Conservation (phyloP, 1,140 invertebrate species). For the Nymphalis io region DNA sequence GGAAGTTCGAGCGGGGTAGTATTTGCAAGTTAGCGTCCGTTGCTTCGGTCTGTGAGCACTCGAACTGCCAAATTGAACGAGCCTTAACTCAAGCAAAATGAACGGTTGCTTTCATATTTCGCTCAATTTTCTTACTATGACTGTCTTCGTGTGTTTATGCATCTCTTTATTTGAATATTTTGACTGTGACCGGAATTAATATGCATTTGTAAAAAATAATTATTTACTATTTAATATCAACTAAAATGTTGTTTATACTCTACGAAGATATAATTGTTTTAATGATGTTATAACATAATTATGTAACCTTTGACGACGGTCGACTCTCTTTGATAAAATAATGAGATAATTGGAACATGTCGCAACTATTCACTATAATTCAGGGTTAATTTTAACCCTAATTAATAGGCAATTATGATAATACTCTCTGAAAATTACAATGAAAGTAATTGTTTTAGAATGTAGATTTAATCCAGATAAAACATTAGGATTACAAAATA, state of each 20-base stretch:
- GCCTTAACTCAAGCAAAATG: conserved; percentile 60
- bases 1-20: conserved; percentile 54
- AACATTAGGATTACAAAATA: too few species aligned
- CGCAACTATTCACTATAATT: conserved; percentile 11
- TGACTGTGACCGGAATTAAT: not conserved
- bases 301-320: not conserved
- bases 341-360: conserved; percentile 28
- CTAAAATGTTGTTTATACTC: too few species aligned
- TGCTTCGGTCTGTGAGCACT: conserved; percentile 51
- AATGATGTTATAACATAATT: not conserved
- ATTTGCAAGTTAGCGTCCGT: conserved; percentile 68
- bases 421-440: not conserved
- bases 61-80: conserved; percentile 68
- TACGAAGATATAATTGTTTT: not conserved
- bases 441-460: not conserved
- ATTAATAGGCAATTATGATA: conserved; percentile 23
- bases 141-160: not conserved
- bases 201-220: too few species aligned
- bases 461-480: too few species aligned
- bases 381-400: conserved; percentile 9
- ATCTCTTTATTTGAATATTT: not conserved
- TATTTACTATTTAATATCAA: too few species aligned
- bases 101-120: conserved; percentile 35
- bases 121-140: conserved; percentile 26
- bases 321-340: conserved; percentile 7